phyloP scores from a whole-genome alignment of 2,797 vertebrate species.

The Eulemur coronatus region DNA sequence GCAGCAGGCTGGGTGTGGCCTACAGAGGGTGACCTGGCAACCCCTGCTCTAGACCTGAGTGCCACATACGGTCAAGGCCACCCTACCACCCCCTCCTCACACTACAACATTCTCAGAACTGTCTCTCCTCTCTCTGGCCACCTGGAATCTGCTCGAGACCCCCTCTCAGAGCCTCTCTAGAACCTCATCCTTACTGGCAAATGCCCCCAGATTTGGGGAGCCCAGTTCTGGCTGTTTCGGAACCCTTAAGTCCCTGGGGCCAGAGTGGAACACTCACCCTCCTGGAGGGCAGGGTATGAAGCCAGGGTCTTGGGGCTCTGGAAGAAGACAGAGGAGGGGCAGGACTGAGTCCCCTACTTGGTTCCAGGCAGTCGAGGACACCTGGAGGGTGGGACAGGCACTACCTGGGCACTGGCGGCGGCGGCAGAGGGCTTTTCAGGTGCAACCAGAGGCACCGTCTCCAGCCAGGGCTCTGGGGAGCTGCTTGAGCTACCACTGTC shows the following conservation, averaged over 20 bases:
- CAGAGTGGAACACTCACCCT: constrained; percentile 85
- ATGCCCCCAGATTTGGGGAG: background rate
- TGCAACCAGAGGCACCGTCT: constrained; percentile 44
- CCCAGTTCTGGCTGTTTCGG: background rate
- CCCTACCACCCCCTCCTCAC: background rate
- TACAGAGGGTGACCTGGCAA: background rate
- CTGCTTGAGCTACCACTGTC: constrained; percentile 71
- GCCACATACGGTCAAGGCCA: background rate
- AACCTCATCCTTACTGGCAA: background rate
- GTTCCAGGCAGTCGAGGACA: background rate
- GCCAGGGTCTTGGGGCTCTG: constrained; percentile 75
- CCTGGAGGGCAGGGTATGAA: constrained; percentile 86
- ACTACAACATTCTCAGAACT: background rate
- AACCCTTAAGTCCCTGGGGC: background rate
- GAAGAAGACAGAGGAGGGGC: constrained; percentile 55
- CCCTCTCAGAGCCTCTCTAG: background rate
- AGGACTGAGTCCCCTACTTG: background rate
- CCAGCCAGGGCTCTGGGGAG: constrained; percentile 79
- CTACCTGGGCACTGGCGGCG: constrained; percentile 60
- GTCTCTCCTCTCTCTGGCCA: background rate
- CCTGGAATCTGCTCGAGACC: background rate
- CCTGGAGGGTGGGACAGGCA: background rate
- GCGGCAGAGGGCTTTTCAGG: background rate
- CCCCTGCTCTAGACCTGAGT: background rate
- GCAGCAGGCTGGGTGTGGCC: background rate